These are phyloP conservation scores for Periophthalmodon schlosseri DNA, from an alignment of 2,113 vertebrate species.

Conservation along the genomic window DNA sequence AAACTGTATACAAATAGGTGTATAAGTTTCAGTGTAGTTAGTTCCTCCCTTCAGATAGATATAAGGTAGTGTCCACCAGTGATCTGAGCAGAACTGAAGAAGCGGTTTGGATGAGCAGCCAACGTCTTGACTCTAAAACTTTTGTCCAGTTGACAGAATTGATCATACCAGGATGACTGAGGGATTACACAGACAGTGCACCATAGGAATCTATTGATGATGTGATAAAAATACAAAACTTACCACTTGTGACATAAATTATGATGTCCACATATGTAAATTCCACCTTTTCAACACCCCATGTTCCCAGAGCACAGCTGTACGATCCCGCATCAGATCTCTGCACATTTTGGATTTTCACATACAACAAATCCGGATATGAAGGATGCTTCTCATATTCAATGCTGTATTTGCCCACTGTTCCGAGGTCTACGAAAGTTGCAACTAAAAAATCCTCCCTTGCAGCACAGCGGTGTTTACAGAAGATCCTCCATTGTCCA, in stretches of 20 bases:
- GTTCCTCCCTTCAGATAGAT: too few relatives aligned
- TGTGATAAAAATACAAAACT: background rate
- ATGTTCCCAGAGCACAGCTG: background rate
- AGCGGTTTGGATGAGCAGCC: too few relatives aligned
- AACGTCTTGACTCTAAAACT: too few relatives aligned
- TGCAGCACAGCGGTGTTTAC: background rate
- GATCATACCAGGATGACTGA: too few relatives aligned
- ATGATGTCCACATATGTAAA: background rate
- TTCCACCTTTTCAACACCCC: background rate
- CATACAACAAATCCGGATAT: background rate
- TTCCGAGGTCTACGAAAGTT: background rate
- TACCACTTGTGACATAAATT: background rate
- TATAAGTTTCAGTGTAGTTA: too few relatives aligned
- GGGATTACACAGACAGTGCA: too few relatives aligned
- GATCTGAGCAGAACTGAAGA: too few relatives aligned
- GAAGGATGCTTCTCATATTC: background rate
- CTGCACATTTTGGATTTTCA: background rate
- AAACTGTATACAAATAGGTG: too few relatives aligned
- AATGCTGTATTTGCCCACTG: background rate
- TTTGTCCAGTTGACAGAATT: too few relatives aligned
- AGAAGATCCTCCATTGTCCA: background rate
- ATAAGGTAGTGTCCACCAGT: too few relatives aligned
- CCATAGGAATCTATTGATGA: too few relatives aligned
- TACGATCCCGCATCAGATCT: background rate
- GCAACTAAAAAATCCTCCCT: background rate